Evolutionary conservation across 2,113 vertebrate species (phyloP).

Genomic region (Australoheros scitulus): DNA sequence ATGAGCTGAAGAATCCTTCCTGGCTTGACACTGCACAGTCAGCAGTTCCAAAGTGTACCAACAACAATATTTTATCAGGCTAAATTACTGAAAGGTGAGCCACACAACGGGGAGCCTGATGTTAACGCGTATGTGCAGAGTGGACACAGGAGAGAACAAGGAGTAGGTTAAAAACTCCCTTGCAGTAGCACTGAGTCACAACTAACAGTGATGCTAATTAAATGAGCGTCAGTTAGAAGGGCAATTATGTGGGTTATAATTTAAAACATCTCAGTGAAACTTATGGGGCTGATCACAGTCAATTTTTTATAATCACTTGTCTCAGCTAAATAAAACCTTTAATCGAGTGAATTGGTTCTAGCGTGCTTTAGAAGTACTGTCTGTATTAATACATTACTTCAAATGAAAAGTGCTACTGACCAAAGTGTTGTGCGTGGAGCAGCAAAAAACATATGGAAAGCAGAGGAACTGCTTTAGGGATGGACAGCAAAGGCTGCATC

Average conservation of each 20-base stretch:
- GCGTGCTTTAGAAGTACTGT: not conserved
- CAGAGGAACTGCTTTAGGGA: conserved; percentile 27
- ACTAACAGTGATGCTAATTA: conserved; percentile 27
- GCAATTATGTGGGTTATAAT: conserved; percentile 4
- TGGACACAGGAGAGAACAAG: not conserved
- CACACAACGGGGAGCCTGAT: not conserved
- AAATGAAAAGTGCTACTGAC: not conserved
- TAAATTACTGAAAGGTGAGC: conserved; percentile 51
- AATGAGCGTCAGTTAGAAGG: conserved; percentile 11
- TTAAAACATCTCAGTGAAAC: not conserved
- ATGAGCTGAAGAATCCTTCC: conserved; percentile 1
- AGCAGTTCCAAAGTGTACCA: conserved; percentile 46
- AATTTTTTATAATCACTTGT: not conserved
- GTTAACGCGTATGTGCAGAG: not conserved
- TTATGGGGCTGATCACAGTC: not conserved
- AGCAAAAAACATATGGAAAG: conserved; percentile 5
- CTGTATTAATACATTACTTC: not conserved
- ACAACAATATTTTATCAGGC: conserved; percentile 48
- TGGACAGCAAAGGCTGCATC: conserved; percentile 22
- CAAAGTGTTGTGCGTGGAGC: not conserved
- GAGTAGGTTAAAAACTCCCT: not conserved
- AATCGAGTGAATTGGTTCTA: not conserved
- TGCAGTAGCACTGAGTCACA: not conserved
- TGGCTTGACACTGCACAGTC: conserved; percentile 40
- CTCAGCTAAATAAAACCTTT: not conserved